Conservation (phyloP, 1,140 invertebrate genomes). For the Phenacoccus solenopsis region DNA sequence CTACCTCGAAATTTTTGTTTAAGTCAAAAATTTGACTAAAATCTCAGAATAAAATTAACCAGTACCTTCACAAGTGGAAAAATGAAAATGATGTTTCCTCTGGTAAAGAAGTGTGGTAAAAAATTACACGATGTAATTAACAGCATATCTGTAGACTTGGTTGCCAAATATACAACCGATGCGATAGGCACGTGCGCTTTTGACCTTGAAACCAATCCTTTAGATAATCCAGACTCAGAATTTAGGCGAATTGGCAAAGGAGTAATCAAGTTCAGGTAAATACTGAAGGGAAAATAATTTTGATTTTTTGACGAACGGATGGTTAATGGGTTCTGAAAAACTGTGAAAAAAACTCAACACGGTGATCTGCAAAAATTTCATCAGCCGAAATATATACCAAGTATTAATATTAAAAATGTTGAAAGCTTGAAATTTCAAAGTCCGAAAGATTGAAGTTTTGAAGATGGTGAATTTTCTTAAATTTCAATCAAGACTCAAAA, state of each 20-base stretch:
- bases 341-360: too few relatives aligned
- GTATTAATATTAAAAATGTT: too few relatives aligned
- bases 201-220: constrained; percentile 30
- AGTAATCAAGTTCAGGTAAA: background rate
- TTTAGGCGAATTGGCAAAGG: constrained; percentile 28
- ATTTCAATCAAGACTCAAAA: too few relatives aligned
- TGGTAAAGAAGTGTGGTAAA: constrained; percentile 29
- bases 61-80: constrained; percentile 44
- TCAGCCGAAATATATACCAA: too few relatives aligned
- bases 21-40: too few relatives aligned
- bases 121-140: background rate
- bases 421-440: too few relatives aligned
- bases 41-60: constrained; percentile 37
- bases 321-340: too few relatives aligned
- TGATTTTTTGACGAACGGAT: too few relatives aligned
- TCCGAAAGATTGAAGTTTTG: too few relatives aligned
- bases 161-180: constrained; percentile 23
- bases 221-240: constrained; percentile 27
- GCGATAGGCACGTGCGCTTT: constrained; percentile 32
- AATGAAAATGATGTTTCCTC: constrained; percentile 40
- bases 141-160: background rate
- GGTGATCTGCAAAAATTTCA: too few relatives aligned
- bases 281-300: constrained; percentile 63
- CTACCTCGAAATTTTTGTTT: too few relatives aligned
- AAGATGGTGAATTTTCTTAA: too few relatives aligned